A percentile compares a stretch with the other conserved stretches of the same genome.
These are phyloP conservation scores for Limonius californicus DNA, from an alignment of 1,140 invertebrate species.

Conservation along the genomic window DNA sequence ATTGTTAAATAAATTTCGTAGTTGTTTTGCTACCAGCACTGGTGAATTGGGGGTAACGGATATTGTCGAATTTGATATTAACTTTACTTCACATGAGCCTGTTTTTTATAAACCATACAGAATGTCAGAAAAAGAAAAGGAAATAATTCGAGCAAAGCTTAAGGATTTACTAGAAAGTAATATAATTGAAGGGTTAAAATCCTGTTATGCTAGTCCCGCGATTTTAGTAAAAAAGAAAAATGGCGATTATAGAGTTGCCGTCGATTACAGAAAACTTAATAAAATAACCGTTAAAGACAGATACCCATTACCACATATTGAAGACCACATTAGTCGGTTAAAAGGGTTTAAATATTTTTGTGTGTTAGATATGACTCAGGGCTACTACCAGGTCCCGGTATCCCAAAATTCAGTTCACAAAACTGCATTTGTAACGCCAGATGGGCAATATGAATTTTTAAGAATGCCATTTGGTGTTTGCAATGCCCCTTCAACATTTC, in stretches of 20 bases:
- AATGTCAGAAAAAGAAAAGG: no score
- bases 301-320: neutral
- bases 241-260: neutral
- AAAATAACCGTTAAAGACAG: neutral
- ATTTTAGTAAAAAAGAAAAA: neutral
- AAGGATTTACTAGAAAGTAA: no score
- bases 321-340: neutral
- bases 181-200: neutral
- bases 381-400: slow-evolving; percentile 35
- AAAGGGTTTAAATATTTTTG: no score
- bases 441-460: slow-evolving; percentile 46
- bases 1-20: no score
- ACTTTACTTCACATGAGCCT: no score
- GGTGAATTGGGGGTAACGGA: no score
- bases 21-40: no score
- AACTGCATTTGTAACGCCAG: slow-evolving; percentile 42
- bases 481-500: slow-evolving; percentile 34
- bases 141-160: no score
- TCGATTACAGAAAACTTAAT: neutral
- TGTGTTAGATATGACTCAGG: no score
- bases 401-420: slow-evolving; percentile 19
- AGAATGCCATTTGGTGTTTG: slow-evolving; percentile 45
- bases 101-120: no score
- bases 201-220: neutral
- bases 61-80: no score